Base-by-base conservation (phyloP, 2,888 invertebrate species). In the Venustoraphidia nigricollis region DNA sequence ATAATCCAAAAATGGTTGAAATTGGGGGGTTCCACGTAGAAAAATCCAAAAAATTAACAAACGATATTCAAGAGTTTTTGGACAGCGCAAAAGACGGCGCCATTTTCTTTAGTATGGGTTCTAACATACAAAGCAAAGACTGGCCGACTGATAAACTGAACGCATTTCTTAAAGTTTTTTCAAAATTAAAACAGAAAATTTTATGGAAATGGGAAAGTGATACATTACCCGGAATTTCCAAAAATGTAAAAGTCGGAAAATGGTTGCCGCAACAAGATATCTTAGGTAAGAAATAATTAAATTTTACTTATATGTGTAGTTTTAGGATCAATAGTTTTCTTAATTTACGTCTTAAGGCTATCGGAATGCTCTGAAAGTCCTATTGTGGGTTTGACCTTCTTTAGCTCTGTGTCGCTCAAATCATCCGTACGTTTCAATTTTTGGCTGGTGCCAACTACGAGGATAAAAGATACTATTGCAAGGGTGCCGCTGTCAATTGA, bases 191-290 rank as follows among this genome's bases (percentile, higher is more conserved):
- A 27, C 60, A 64, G 40, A 63, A 60, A 36, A 65, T 76, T 34
- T 55, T 76, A 9, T 63, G 75, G 58, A 75, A 75, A 58, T 75
- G 70, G 65, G 75, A 75, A 51, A 61, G 61, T 1, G 63, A 63
- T 2, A 54, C 59, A 34, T 55, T 66, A 36, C 57, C 62, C 2
- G 59, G 58, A 14, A 57, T 64, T 54, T 65, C 67, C 2, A 50
- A 56, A 10, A 70, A 70, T 53, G 62, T 75, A 0, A 62, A 62
- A 53, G 54, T 63, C 14, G 47, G 48, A n/a, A 59, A 60, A 47
- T 66, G 64, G 64, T 53, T 61, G 17, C 62, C 64, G 2, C 65
- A 65, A 47, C 58, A 59, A 41, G 64, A 63, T 51, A 55, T 65
- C 36, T 51, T 65, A 34, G 62, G 62, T 62, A 56, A 44, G 11